A percentile compares a stretch with the other conserved stretches of the same genome.
Evolutionary conservation across 2,888 invertebrate species (phyloP).

Genomic region (Liodrosophila aerea): DNA sequence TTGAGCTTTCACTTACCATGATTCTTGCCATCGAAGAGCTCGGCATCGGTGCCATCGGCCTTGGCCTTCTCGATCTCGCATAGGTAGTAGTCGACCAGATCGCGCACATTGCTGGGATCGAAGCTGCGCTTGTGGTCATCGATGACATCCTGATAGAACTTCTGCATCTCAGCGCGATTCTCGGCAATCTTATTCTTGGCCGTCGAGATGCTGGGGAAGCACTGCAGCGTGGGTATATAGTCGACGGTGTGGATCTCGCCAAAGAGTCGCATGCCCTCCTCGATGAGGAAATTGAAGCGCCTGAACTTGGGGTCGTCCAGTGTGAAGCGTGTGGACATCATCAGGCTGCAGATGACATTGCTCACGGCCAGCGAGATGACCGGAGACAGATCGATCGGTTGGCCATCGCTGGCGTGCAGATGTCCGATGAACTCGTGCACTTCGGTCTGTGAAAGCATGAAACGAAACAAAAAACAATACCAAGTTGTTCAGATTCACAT

Average conservation of each 20-base stretch:
- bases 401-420: constrained; percentile 86
- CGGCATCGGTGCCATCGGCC: constrained; percentile 88
- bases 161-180: constrained; percentile 93
- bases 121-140: constrained; percentile 91
- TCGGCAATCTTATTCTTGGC: constrained; percentile 85
- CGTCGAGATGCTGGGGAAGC: constrained; percentile 85
- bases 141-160: constrained; percentile 92
- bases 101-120: constrained; percentile 89
- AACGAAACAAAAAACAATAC: neutral
- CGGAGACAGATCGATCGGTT: constrained; percentile 89
- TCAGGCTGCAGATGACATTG: constrained; percentile 94
- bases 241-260: constrained; percentile 92
- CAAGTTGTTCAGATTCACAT: too few species aligned
- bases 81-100: constrained; percentile 93
- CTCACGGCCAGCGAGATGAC: constrained; percentile 91
- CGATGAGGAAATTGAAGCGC: constrained; percentile 92
- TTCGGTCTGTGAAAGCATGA: constrained; percentile 85
- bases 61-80: constrained; percentile 92
- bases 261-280: constrained; percentile 94
- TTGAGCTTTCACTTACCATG: too few species aligned
- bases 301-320: constrained; percentile 90
- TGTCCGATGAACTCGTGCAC: constrained; percentile 88
- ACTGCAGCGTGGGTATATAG: constrained; percentile 90
- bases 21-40: constrained; percentile 92
- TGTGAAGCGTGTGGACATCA: constrained; percentile 93